Evolutionary conservation across 1,140 invertebrate species (phyloP), one percentile per base, ranked within the genome.

Genomic region (Cotesia glomerata): DNA sequence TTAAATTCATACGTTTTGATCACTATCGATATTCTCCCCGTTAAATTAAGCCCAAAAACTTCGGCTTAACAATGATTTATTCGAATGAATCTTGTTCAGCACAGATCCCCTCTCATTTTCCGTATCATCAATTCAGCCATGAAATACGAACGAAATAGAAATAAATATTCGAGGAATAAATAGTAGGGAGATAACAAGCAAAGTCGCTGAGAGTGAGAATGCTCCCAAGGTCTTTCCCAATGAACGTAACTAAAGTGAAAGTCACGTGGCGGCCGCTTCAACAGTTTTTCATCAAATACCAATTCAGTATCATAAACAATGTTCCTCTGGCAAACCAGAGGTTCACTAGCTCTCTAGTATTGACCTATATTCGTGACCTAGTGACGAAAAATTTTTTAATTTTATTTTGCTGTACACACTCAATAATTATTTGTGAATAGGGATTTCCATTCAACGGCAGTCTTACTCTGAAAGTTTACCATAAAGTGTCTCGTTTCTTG

Each of bases 221-320:
- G 36, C 13, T 49, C 56, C 34, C 73, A 71, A 74, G 73, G 73
- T 63, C 64, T 69, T 26, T 63, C 32, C 34, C 49, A 56, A 35
- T 58, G 34, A 62, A 62, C 35, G 59, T 45, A 62, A 62, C 73
- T 11, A 64, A 67, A 74, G 73, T 74, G 73, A 74, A 74, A 74
- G 73, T 71, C 73, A 74, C 73, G 73, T 74, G 73, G 56, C 34
- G 52, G 51, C 32, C 4, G 5, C 16, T 13, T 59, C 66, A n/a
- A 56, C 45, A 51, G 45, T 54, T 36, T 34, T 16, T 39, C 26
- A 54, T 49, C 58, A 45, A 32, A 54, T 52, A 49, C 52, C 14
- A 3, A 62, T 34, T 56, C 34, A 14, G 36, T 35, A 26, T 26
- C 26, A 26, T 26, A 26, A 26, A 26, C 26, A 26, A 26, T 26